Percentiles rank a stretch among this genome's conserved stretches.
Evolutionary conservation across 2,888 invertebrate species (phyloP).

Genomic region (Catotricha subobsoleta): DNA sequence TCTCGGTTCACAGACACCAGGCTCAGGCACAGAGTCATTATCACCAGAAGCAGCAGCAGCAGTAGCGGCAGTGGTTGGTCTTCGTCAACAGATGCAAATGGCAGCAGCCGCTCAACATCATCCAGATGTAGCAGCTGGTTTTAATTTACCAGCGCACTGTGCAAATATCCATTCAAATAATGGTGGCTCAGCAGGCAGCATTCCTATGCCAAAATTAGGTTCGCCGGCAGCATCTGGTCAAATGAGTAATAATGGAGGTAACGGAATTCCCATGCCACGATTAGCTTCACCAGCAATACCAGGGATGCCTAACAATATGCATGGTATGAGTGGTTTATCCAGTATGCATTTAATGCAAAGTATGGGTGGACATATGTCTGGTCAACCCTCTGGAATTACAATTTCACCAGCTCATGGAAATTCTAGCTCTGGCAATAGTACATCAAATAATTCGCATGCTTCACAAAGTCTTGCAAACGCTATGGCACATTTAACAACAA

Average conservation of each 20-base stretch:
- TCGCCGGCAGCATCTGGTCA: slow-evolving; percentile 31
- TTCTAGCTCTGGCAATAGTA: neutral
- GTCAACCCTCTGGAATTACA: slow-evolving; percentile 11
- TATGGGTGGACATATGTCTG: slow-evolving; percentile 10
- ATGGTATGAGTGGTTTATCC: slow-evolving; percentile 15
- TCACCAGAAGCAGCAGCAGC: slow-evolving; percentile 63
- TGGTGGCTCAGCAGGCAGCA: slow-evolving; percentile 20
- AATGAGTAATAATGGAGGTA: slow-evolving; percentile 11
- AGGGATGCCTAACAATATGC: slow-evolving; percentile 18
- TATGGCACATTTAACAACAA: slow-evolving; percentile 17
- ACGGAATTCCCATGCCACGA: slow-evolving; percentile 9
- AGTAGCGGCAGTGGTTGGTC: slow-evolving; percentile 68
- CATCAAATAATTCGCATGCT: neutral
- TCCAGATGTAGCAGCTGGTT: slow-evolving; percentile 32
- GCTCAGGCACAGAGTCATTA: slow-evolving; percentile 30
- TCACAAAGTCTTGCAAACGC: slow-evolving; percentile 14
- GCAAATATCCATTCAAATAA: slow-evolving; percentile 14
- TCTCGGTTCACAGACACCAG: slow-evolving; percentile 35
- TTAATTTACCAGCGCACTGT: slow-evolving; percentile 23
- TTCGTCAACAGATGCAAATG: slow-evolving; percentile 61
- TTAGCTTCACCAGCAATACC: slow-evolving; percentile 20
- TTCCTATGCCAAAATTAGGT: slow-evolving; percentile 23
- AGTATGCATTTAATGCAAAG: slow-evolving; percentile 14
- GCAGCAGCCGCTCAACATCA: slow-evolving; percentile 45
- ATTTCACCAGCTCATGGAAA: slow-evolving; percentile 2